phyloP scores from a whole-genome alignment of 2,113 vertebrate genomes.

The Eulemur rufifrons region DNA sequence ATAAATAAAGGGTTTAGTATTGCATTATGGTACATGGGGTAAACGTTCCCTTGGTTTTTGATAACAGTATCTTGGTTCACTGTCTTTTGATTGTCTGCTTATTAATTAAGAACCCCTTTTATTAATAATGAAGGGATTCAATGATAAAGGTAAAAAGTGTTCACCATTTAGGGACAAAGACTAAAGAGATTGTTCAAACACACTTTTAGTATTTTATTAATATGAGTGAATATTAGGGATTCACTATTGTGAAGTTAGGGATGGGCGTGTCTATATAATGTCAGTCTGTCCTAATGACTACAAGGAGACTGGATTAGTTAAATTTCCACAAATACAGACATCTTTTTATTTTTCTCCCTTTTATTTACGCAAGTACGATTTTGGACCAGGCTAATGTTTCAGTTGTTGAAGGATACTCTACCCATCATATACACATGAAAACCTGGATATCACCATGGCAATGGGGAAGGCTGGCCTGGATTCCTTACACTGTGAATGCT shows the following conservation, averaged over 20 bases:
- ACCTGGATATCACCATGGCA: slow-evolving; percentile 70
- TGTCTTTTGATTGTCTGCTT: not conserved
- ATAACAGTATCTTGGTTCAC: not conserved
- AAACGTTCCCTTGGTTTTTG: not conserved
- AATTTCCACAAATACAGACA: not conserved
- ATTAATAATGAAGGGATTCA: not conserved
- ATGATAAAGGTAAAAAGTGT: not conserved
- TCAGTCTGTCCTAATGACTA: not conserved
- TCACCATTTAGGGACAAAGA: slow-evolving; percentile 7
- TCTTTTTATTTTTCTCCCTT: not conserved
- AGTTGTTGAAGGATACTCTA: slow-evolving; percentile 6
- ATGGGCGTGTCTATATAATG: not conserved
- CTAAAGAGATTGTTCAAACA: slow-evolving; percentile 34
- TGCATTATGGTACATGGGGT: not conserved
- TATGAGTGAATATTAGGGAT: not conserved
- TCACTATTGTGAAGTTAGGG: not conserved
- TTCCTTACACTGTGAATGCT: slow-evolving; percentile 66
- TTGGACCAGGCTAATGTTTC: not conserved
- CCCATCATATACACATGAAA: slow-evolving; percentile 5
- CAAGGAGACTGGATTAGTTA: not conserved
- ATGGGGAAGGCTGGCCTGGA: slow-evolving; percentile 67
- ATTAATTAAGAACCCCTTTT: not conserved
- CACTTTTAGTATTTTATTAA: not conserved
- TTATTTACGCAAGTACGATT: not conserved
- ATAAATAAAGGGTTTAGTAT: not conserved